Base-by-base conservation (phyloP, 1,140 invertebrate species). In the Antheraea mylitta region DNA sequence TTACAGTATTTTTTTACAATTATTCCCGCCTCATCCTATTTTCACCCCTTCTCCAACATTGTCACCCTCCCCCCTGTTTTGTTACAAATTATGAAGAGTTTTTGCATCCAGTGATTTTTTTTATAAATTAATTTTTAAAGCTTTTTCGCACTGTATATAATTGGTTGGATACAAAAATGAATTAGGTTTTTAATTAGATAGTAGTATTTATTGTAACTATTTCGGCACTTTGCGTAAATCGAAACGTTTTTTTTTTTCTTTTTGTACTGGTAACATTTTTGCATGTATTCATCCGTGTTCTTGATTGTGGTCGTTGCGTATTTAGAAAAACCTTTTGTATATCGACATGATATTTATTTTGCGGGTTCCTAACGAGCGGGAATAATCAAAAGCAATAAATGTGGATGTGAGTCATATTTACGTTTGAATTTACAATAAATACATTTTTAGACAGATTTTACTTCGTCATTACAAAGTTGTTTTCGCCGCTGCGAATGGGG, bases 321-420 rank as follows among this genome's bases (percentile, higher is more conserved):
- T 53, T 2, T 53, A 13, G 45, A 53, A 16, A 53, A 53, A 53
- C 5, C 45, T 53, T 53, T 53, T 13, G 16, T n/a, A 5, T n/a
- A n/a, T 53, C 1, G 45, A 16, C 7, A 42, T 7, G 11, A 42
- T 42, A 42, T 42, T 42, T 11, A 10, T 38, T 13, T 7, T 30
- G 22, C 36, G 18, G 36, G 82, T 88, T 88, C 83, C 86, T 88
- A 87, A 36, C 66, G 16, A 38, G 64, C 38, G 67, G 62, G 69
- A 77, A 64, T 36, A 62, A 85, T 80, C 69, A 65, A 80, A 83
- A 89, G 89, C 89, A 91, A 91, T 91, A 91, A 91, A 42, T 42
- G 78, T 85, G 89, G 87, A 89, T 91, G 87, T 89, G 89, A 89
- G 66, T 42, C 36, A 6, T n/a, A n/a, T n/a, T 64, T 64, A 18